Evolutionary conservation across 2,113 vertebrate genomes (phyloP).

Genomic region (Seriola aureovittata): DNA sequence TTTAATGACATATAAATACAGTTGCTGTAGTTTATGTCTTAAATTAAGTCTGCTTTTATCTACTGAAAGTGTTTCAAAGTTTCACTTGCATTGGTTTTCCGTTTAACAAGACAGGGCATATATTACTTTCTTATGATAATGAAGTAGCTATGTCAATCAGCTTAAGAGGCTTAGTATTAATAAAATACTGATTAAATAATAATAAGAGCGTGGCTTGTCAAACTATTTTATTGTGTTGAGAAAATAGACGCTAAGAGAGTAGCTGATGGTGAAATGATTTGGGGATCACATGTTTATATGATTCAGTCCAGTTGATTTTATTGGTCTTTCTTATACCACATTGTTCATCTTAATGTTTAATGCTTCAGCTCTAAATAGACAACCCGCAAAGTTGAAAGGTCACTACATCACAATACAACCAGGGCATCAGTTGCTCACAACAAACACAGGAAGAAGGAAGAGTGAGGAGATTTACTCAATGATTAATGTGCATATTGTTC

Average conservation of each 20-base stretch:
- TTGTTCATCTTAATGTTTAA: neutral
- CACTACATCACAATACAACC: neutral
- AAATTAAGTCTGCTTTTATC: neutral
- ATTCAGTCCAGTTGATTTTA: neutral
- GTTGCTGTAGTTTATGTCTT: neutral
- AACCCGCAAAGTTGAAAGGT: neutral
- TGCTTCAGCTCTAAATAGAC: neutral
- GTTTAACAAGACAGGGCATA: neutral
- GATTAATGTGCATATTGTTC: neutral
- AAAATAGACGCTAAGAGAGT: too few species aligned
- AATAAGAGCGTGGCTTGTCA: too few species aligned
- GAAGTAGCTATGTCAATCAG: neutral
- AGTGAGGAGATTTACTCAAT: neutral
- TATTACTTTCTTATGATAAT: neutral
- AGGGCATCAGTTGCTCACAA: neutral
- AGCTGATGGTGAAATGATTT: too few species aligned
- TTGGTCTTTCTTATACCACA: neutral
- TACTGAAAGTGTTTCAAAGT: neutral
- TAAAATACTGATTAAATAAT: too few species aligned
- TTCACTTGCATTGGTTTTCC: neutral
- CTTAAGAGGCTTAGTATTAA: too few species aligned
- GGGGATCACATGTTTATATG: too few species aligned
- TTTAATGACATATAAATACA: neutral
- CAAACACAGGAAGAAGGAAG: slow-evolving; percentile 9
- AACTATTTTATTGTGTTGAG: too few species aligned